A percentile compares a stretch with the other conserved stretches of the same genome.
These are phyloP conservation scores for Amorpha juglandis DNA, from an alignment of 2,888 invertebrate genomes.

Conservation along the genomic window DNA sequence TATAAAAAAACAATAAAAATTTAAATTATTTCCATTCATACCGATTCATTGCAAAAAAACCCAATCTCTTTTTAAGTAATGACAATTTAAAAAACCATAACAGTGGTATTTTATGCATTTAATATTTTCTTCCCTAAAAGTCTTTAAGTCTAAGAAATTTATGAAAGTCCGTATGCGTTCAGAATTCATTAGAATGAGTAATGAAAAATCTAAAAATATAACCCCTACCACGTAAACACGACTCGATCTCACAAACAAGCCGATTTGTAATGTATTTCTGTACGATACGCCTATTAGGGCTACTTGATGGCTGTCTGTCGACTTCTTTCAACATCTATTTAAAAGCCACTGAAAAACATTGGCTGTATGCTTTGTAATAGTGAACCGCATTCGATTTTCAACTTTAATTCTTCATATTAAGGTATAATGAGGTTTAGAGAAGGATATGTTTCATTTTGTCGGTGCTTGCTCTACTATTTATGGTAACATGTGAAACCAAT, in stretches of 20 bases:
- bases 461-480: slow-evolving; percentile 66
- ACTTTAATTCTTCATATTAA: slow-evolving; percentile 46
- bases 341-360: slow-evolving; percentile 64
- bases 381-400: slow-evolving; percentile 39
- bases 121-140: background rate
- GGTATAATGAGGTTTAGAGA: slow-evolving; percentile 31
- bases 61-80: background rate
- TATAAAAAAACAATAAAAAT: too few relatives aligned
- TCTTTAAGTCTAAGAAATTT: background rate
- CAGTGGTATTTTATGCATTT: slow-evolving; percentile 1
- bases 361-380: slow-evolving; percentile 29
- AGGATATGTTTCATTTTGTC: slow-evolving; percentile 47
- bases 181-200: slow-evolving; percentile 41
- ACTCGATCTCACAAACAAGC: slow-evolving; percentile 48
- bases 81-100: background rate
- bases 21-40: too few relatives aligned
- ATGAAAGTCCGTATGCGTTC: slow-evolving; percentile 26
- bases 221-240: slow-evolving; percentile 27
- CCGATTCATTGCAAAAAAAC: background rate
- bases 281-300: slow-evolving; percentile 80
- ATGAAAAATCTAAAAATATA: slow-evolving; percentile 42
- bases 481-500: slow-evolving; percentile 57
- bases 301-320: slow-evolving; percentile 81
- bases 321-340: slow-evolving; percentile 83
- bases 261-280: slow-evolving; percentile 81